These are phyloP conservation scores for Punctoribates punctum DNA, from an alignment of 2,888 invertebrate genomes.

Conservation along the genomic window DNA sequence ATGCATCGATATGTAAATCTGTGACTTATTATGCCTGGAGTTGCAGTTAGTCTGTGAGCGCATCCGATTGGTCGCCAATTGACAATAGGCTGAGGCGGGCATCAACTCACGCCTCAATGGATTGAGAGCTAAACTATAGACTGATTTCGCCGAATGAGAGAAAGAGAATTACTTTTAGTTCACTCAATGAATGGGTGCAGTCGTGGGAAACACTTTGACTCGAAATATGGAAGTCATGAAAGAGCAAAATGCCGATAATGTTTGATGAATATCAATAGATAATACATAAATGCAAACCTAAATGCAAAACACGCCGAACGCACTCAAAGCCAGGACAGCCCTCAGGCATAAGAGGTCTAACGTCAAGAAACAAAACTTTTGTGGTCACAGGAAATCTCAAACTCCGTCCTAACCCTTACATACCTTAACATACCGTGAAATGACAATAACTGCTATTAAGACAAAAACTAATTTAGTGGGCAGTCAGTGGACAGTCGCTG, in stretches of 20 bases:
- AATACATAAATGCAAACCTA: conserved; percentile 22
- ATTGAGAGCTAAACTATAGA: conserved; percentile 36
- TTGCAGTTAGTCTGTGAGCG: background rate
- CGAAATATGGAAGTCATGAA: conserved; percentile 33
- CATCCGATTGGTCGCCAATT: conserved; percentile 35
- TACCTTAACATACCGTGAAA: background rate
- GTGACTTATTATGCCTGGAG: conserved; percentile 33
- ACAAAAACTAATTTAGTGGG: conserved; percentile 28
- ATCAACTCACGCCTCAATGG: conserved; percentile 35
- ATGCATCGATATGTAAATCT: conserved; percentile 36
- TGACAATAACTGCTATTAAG: conserved; percentile 20
- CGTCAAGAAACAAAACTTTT: conserved; percentile 27
- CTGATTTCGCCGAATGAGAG: conserved; percentile 28
- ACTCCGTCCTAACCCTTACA: background rate
- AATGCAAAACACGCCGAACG: conserved; percentile 21
- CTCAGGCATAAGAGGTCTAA: background rate
- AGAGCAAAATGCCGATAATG: conserved; percentile 36
- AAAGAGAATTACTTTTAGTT: conserved; percentile 16
- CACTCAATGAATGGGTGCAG: conserved; percentile 36
- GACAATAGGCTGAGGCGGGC: conserved; percentile 34
- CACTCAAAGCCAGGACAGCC: background rate
- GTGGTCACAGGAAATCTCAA: conserved; percentile 26
- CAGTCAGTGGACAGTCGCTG: background rate
- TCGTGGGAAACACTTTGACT: conserved; percentile 37
- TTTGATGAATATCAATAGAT: conserved; percentile 36